Percentiles rank a stretch among this genome's conserved stretches.
Evolutionary conservation across 1,140 invertebrate genomes (phyloP).

Genomic region (Drosophila sulfurigaster): DNA sequence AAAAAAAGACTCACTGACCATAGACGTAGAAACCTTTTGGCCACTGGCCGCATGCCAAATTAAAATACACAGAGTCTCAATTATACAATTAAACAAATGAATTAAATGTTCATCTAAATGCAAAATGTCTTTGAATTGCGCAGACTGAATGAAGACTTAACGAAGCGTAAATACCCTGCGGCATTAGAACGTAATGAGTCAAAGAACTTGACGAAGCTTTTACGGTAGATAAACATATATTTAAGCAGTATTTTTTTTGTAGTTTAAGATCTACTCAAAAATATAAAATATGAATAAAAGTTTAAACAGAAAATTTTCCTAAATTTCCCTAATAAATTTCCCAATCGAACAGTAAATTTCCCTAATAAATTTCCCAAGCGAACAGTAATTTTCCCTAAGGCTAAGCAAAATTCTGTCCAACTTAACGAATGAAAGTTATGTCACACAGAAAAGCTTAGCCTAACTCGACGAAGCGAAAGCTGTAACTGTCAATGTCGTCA

Average conservation of each 20-base stretch:
- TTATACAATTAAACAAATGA: constrained; percentile 44
- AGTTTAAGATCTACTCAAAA: neutral
- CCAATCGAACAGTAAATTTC: too few species aligned
- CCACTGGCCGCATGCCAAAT: constrained; percentile 49
- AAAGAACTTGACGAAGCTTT: neutral
- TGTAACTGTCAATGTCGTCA: neutral
- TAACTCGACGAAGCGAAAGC: constrained; percentile 1
- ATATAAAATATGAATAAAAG: too few species aligned
- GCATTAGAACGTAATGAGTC: neutral
- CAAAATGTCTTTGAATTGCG: constrained; percentile 3
- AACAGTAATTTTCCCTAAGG: too few species aligned
- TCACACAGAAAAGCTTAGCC: too few species aligned
- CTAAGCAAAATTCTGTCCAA: too few species aligned
- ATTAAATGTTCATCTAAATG: constrained; percentile 30
- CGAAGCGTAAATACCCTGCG: constrained; percentile 10
- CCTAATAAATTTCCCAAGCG: too few species aligned
- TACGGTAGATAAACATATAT: too few species aligned
- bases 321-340: too few species aligned
- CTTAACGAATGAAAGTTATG: too few species aligned
- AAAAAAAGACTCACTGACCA: constrained; percentile 9
- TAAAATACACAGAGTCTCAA: constrained; percentile 48
- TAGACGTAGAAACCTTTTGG: constrained; percentile 25
- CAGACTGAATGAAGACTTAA: neutral
- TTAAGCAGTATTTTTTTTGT: too few species aligned
- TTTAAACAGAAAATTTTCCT: too few species aligned